Evolutionary conservation across 2,113 vertebrate species (phyloP).

Genomic region (Zapornia atra): DNA sequence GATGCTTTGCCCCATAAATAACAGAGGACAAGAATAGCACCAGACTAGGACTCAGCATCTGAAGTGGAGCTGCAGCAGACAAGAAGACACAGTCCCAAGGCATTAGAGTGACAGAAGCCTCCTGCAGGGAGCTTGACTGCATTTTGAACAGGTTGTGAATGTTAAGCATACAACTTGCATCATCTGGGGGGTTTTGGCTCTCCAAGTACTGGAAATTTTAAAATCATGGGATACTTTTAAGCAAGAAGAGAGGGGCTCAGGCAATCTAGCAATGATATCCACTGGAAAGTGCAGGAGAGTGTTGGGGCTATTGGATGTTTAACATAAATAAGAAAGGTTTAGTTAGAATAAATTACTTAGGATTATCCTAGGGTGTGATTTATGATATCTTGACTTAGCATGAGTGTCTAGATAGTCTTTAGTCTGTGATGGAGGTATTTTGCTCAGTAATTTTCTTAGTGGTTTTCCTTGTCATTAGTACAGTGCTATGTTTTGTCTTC

Average conservation of each 20-base stretch:
- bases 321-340: too few relatives aligned
- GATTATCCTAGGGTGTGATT: too few relatives aligned
- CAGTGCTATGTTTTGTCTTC: too few relatives aligned
- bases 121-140: neutral
- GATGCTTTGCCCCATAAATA: fast-evolving
- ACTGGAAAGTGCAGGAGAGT: neutral
- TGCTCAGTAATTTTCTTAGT: too few relatives aligned
- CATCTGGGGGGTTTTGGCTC: neutral
- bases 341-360: too few relatives aligned
- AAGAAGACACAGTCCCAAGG: neutral
- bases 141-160: neutral
- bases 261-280: neutral
- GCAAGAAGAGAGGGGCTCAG: neutral
- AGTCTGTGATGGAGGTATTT: too few relatives aligned
- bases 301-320: too few relatives aligned
- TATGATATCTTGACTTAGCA: too few relatives aligned
- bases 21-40: neutral
- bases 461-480: too few relatives aligned
- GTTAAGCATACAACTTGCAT: neutral
- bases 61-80: neutral
- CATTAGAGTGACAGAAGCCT: neutral
- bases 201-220: neutral
- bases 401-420: too few relatives aligned
- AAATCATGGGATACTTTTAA: neutral
- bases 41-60: neutral